Evolutionary conservation across 2,797 vertebrate genomes (phyloP), one percentile per base, ranked within the genome.

Genomic region (Pangasius macronema): DNA sequence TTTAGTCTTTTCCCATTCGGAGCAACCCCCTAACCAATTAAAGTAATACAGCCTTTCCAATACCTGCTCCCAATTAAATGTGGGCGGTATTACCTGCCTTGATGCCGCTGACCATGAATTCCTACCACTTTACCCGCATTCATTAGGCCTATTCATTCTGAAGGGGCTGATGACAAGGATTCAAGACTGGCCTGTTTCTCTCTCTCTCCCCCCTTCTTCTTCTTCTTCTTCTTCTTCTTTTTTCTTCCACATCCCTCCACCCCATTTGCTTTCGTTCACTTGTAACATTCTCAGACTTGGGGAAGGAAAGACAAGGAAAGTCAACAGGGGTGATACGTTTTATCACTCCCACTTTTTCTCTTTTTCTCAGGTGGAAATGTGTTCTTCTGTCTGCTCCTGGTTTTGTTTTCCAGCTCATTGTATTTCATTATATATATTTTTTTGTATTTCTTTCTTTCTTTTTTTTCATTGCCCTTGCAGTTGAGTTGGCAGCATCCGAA

Each of bases 111-210:
- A 96, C 96, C 96, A 95, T 94, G 94, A 95, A 97, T 96, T 97
- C 96, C 95, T 96, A 95, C 95, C 95, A 96, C 96, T 97, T 96
- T 95, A 95, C 76, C 55, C 68, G 92, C 95, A 97, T 99, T 99
- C 97, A 99, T 99, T 94, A 98, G 96, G 93, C 95, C 97, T 96
- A 97, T 98, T 99, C 98, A 99, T 97, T 95, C 97, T 96, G 96
- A 95, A 93, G 91, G 94, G 94, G 93, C 92, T 93, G 94, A 95
- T 95, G 95, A 96, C 95, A 95, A 95, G 93, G 95, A 98, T 98
- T 98, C 97, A 98, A 97, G 96, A 90, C 92, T 93, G 91, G 70
- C 90, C 93, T 93, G 92, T 93, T 94, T 53, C 86, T 81, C 42
- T 65, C 68, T 20, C 42, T 80, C 36, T 76, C 65, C 53, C n/a